phyloP scores from a whole-genome alignment of 37 sponge, comb jelly and placozoan genomes.

The Ianthella basta region DNA sequence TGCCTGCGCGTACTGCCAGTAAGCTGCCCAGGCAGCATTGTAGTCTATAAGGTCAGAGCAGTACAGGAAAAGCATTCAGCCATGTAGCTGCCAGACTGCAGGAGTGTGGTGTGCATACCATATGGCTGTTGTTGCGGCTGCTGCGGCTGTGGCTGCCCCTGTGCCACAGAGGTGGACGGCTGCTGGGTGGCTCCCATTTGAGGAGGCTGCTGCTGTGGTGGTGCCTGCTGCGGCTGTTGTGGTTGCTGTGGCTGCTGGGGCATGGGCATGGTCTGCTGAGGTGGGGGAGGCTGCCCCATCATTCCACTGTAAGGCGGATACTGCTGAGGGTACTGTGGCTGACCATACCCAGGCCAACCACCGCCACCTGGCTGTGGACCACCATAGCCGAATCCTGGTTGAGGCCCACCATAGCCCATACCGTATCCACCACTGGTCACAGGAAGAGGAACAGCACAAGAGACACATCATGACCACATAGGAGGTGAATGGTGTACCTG shows the following conservation, averaged over 20 bases:
- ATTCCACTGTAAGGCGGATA: not conserved
- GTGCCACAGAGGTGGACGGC: slow-evolving; percentile 14
- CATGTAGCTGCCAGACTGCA: no score
- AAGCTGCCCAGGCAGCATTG: slow-evolving; percentile 83
- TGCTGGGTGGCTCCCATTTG: no score
- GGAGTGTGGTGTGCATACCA: no score
- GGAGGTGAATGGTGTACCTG: no score
- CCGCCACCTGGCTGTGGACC: slow-evolving; percentile 37
- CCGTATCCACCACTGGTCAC: not conserved
- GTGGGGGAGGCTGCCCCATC: not conserved
- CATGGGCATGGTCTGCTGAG: not conserved
- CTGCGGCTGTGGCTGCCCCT: slow-evolving; percentile 12
- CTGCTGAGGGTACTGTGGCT: slow-evolving; percentile 24
- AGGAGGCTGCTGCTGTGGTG: no score
- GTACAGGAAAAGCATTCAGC: not conserved
- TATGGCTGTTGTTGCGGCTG: slow-evolving; percentile 57
- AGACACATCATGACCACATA: no score
- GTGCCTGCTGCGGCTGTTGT: not conserved
- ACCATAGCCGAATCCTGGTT: slow-evolving; percentile 19
- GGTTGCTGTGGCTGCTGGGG: slow-evolving; percentile 18
- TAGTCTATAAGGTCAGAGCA: slow-evolving; percentile 23
- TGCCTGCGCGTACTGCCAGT: slow-evolving; percentile 77
- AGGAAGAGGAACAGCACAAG: not conserved
- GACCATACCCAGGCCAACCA: not conserved
- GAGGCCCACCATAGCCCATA: slow-evolving; percentile 27